A percentile compares a stretch with the other conserved stretches of the same genome.
These are phyloP conservation scores for Pollenia amentaria DNA, from an alignment of 2,888 invertebrate genomes.

Conservation along the genomic window DNA sequence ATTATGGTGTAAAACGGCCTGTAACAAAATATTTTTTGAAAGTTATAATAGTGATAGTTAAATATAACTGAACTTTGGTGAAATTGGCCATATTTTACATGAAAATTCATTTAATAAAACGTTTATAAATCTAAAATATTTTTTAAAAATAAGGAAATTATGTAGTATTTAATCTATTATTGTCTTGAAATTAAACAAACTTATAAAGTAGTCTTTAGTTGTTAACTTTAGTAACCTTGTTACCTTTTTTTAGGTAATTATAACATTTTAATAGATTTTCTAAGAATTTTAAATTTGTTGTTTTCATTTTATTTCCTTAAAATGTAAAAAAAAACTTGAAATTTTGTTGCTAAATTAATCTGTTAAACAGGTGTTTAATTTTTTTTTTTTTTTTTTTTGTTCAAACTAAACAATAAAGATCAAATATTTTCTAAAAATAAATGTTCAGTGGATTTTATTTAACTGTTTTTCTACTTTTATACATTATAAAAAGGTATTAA, in stretches of 20 bases:
- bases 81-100: too few species aligned
- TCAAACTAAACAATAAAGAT: constrained; percentile 56
- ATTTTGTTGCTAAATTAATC: constrained; percentile 54
- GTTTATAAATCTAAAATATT: too few species aligned
- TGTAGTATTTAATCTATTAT: constrained; percentile 39
- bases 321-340: constrained; percentile 19
- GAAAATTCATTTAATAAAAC: too few species aligned
- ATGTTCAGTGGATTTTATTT: not conserved
- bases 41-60: too few species aligned
- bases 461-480: not conserved
- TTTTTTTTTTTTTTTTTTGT: constrained; percentile 32
- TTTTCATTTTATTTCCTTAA: constrained; percentile 17
- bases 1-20: too few species aligned
- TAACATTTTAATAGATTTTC: constrained; percentile 19
- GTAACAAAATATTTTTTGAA: too few species aligned
- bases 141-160: constrained; percentile 6
- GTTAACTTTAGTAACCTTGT: not conserved
- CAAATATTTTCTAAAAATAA: constrained; percentile 77
- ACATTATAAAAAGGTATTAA: too few species aligned
- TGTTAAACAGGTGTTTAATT: constrained; percentile 52
- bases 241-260: constrained; percentile 35
- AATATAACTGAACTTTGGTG: too few species aligned
- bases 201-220: constrained; percentile 35
- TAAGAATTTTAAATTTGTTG: constrained; percentile 36
- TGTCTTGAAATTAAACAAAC: constrained; percentile 22